These are phyloP conservation scores for Acronicta aceris DNA, from an alignment of 2,888 invertebrate genomes.

Conservation along the genomic window DNA sequence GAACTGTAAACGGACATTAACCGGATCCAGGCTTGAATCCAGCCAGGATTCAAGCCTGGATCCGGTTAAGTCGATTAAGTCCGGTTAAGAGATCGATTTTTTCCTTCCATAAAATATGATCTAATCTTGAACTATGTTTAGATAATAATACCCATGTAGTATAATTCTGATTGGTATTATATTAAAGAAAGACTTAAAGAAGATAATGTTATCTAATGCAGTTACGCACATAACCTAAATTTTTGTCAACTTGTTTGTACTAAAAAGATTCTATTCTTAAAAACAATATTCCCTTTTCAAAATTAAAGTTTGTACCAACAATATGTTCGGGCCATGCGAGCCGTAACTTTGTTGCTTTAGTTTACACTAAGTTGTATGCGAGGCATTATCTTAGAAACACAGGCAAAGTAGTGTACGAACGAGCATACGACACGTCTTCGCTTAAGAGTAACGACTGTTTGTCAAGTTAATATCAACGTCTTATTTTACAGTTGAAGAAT, in stretches of 20 bases:
- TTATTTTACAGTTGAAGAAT: constrained; percentile 10
- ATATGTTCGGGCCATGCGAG: constrained; percentile 61
- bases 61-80: too few relatives aligned
- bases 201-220: too few relatives aligned
- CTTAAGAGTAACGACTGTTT: constrained; percentile 26
- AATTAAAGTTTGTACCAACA: constrained; percentile 62
- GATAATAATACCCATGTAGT: too few relatives aligned
- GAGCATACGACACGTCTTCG: constrained; percentile 22
- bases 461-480: constrained; percentile 15
- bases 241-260: constrained; percentile 10
- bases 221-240: too few relatives aligned
- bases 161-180: too few relatives aligned
- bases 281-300: constrained; percentile 45
- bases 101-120: too few relatives aligned
- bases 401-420: constrained; percentile 47
- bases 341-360: constrained; percentile 63
- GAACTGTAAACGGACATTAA: too few relatives aligned
- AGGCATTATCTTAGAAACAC: constrained; percentile 67
- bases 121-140: too few relatives aligned
- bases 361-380: constrained; percentile 66
- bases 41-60: too few relatives aligned
- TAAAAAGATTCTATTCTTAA: constrained; percentile 22
- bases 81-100: too few relatives aligned
- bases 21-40: too few relatives aligned
- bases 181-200: too few relatives aligned